These are phyloP conservation scores for Mus spretus DNA, from an alignment of 2,797 vertebrate genomes.

Conservation along the genomic window DNA sequence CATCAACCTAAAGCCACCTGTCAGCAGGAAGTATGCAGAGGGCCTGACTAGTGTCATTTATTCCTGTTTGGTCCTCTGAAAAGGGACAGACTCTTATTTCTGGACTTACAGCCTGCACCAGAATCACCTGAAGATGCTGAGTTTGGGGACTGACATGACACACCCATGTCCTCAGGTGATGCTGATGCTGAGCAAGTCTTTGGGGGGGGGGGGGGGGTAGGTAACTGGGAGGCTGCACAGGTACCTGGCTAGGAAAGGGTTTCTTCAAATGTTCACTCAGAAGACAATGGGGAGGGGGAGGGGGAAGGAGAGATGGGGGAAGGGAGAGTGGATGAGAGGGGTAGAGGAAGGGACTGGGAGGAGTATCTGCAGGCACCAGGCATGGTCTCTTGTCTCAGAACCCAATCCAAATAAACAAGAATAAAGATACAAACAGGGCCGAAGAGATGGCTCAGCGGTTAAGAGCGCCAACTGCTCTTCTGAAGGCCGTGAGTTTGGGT, in stretches of 20 bases:
- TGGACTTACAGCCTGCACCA: not conserved
- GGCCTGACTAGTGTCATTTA: not conserved
- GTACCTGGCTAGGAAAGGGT: not conserved
- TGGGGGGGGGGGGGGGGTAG: not conserved
- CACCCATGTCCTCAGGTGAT: rapidly evolving
- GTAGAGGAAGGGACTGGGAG: not conserved
- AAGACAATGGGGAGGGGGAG: not conserved
- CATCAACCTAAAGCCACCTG: not conserved
- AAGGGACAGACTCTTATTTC: not conserved
- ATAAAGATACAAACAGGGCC: not conserved
- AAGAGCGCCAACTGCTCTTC: too few relatives aligned
- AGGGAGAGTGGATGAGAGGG: not conserved
- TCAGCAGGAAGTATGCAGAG: not conserved
- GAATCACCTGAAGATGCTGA: not conserved
- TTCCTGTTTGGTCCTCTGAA: not conserved
- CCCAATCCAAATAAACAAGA: not conserved
- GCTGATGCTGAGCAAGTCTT: not conserved
- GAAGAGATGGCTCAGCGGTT: too few relatives aligned
- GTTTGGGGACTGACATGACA: not conserved
- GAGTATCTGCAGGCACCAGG: not conserved
- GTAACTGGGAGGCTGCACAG: not conserved
- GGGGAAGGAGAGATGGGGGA: not conserved
- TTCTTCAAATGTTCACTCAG: not conserved
- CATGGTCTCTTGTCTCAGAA: not conserved
- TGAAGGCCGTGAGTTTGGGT: too few relatives aligned